Base-by-base conservation (phyloP, 1,140 invertebrate species). In the Micrasema minimum region DNA sequence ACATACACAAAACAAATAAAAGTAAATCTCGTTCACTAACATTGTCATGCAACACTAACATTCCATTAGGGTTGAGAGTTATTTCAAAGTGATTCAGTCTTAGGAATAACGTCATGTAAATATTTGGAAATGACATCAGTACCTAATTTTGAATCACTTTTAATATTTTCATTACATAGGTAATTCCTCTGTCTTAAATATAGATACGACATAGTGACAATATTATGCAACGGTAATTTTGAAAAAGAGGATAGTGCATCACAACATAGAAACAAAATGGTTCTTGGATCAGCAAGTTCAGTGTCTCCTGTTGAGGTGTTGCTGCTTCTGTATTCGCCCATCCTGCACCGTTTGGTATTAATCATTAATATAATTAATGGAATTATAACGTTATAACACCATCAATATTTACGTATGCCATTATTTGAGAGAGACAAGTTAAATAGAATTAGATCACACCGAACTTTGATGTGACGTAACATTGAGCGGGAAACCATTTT, bases 291-390 rank as follows among this genome's bases (percentile, higher is more conserved):
- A 46, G 16, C 64, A 51, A 46, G 20, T 48, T 65, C 50, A 65
- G 48, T 48, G 31, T 66, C 31, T 22, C 14, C 61, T 48, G 35
- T 9, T 41, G 57, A 59, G 18, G 18, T 43, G 18, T 37, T 11
- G 57, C 26, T 0, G 35, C 37, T 16, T 31, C 51, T 55, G 51
- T n/a, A 12, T 41, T 41, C 57, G 16, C 38, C 57, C 57, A 41
- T 61, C 57, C 57, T 61, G 57, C 57, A 61, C 57, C 57, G 38
- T 6, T 55, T 55, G 16, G 35, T 41, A 43, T 61, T 61, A 61
- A 61, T 61, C 57, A 61, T 41, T 61, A 61, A 41, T 55, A 7
- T 55, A 37, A 55, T 55, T 55, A 55, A 31, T 55, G 23, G n/a
- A 55, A 55, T 16, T 48, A 48, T 20, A 31, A 31, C 26, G 26